Conservation (phyloP, 2,797 vertebrate species). For the Prunella strophiata region DNA sequence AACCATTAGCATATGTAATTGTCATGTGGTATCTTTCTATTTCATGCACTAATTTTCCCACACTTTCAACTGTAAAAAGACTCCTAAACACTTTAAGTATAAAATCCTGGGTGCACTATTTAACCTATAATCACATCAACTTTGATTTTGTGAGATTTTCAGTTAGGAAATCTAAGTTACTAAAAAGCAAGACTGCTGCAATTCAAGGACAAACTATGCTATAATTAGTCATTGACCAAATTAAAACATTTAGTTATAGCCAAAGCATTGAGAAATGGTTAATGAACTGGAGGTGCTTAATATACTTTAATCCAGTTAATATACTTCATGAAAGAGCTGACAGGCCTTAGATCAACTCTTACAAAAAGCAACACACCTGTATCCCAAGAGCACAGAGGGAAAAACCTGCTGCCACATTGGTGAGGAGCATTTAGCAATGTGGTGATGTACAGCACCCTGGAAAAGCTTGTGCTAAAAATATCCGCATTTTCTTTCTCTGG, state of each 20-base stretch:
- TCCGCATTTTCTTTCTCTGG: background rate
- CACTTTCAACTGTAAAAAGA: background rate
- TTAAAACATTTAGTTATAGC: background rate
- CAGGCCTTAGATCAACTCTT: background rate
- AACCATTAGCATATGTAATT: background rate
- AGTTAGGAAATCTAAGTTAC: background rate
- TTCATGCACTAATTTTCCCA: background rate
- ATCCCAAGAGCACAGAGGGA: background rate
- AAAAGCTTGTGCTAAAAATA: constrained; percentile 26
- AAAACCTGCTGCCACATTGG: background rate
- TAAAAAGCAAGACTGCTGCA: background rate
- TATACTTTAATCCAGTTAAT: too few relatives aligned
- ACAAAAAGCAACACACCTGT: background rate
- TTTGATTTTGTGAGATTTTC: background rate
- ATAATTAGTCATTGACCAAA: background rate
- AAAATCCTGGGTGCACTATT: background rate
- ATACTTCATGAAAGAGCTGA: background rate
- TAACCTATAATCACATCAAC: background rate
- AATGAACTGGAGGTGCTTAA: background rate
- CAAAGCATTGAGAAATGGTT: background rate
- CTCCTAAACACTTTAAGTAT: background rate
- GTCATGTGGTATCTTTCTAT: background rate
- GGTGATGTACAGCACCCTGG: background rate
- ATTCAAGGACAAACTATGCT: background rate
- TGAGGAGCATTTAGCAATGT: background rate